These are phyloP conservation scores for Apodemus agrarius DNA, from an alignment of 2,797 vertebrate species.

Conservation along the genomic window DNA sequence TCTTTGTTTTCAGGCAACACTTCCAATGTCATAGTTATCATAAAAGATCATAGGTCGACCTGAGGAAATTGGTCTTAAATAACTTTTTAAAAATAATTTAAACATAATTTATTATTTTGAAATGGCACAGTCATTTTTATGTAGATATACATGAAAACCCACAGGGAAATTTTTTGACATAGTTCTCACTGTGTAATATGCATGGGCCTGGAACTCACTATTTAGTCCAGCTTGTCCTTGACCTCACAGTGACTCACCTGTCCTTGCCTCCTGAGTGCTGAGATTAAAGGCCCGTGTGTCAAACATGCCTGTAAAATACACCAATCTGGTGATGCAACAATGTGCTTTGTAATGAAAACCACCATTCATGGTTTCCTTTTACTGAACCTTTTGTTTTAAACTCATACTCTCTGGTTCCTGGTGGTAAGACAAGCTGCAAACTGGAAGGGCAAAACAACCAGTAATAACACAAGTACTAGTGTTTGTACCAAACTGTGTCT, in stretches of 20 bases:
- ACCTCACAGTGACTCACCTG: neutral
- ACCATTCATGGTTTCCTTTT: neutral
- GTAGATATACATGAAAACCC: conserved; percentile 7
- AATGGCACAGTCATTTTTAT: conserved; percentile 42
- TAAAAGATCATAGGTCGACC: conserved; percentile 7
- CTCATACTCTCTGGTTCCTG: neutral
- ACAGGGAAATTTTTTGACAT: neutral
- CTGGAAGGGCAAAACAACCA: neutral
- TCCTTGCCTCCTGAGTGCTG: neutral
- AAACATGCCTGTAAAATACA: neutral
- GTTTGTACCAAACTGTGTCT: neutral
- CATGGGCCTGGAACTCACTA: neutral
- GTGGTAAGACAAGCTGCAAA: neutral
- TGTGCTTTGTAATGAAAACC: neutral
- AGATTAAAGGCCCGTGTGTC: neutral
- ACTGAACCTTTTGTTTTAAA: conserved; percentile 7
- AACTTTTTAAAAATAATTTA: conserved; percentile 34
- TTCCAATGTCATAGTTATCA: conserved; percentile 26
- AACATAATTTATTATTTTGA: conserved; percentile 45
- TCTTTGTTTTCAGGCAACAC: conserved; percentile 33
- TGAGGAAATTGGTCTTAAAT: conserved; percentile 36
- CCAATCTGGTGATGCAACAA: neutral
- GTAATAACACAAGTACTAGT: neutral
- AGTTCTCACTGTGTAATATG: neutral
- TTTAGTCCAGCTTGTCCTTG: neutral